Evolutionary conservation across 2,797 vertebrate genomes (phyloP), one percentile per base, ranked within the genome.

Genomic region (Peromyscus nudipes): DNA sequence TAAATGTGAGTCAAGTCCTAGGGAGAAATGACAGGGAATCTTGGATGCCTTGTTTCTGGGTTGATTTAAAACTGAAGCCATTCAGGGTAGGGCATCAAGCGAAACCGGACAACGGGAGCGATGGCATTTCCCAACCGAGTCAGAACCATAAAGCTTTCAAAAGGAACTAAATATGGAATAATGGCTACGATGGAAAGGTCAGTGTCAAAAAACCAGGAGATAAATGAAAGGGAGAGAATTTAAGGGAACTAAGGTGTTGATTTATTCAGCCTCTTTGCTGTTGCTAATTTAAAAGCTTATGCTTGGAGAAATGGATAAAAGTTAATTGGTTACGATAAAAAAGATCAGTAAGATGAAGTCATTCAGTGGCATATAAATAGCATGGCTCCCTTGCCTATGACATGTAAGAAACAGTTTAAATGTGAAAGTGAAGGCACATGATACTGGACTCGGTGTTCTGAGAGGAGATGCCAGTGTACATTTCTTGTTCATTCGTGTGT

Each of bases 251-350:
- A 25, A 27, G 19, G 2, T 31, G 17, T 40, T 27, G 46, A 4
- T 40, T 43, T 31, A 37, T 87, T 92, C 73, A 52, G 21, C 75
- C 75, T 84, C 17, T 81, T 82, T 17, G 52, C 87, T 73, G 16
- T 75, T 82, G 31, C 40, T 84, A 81, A 91, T 92, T 76, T 73
- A 71, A 89, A 96, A 92, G 25, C 62, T 2, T 57, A 75, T 62
- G 34, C 13, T 49, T 13, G 89, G 49, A 76, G 84, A 73, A 65
- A 79, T 77, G 13, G 91, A 64, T 84, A 43, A 64, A 92, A 91
- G 11, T 46, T 71, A 84, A 40, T 81, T 84, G 46, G 88, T n/a
- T 92, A 23, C 31, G 83, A 29, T 83, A 49, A 62, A 96, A 83
- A 60, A 57, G n/a, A 40, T 71, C 65, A 91, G 31, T n/a, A 91